These are phyloP conservation scores for Toxostoma redivivum DNA, from an alignment of 2,113 vertebrate genomes.

Conservation along the genomic window DNA sequence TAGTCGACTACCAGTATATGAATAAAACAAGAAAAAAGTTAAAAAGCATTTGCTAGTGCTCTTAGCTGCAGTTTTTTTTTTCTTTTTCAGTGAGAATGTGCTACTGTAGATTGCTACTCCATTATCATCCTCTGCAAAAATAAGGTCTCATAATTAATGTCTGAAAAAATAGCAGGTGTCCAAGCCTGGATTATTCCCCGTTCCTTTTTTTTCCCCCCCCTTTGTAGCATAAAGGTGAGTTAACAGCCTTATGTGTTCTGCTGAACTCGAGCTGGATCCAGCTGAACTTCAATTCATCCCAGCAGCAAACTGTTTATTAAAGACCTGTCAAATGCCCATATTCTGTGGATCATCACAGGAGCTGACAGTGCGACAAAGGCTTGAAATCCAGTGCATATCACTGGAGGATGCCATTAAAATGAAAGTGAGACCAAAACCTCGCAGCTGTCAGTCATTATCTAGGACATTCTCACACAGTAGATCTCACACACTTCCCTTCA, in stretches of 20 bases:
- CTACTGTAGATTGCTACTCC: not conserved
- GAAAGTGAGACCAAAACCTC: slow-evolving; percentile 55
- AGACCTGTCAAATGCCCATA: slow-evolving; percentile 51
- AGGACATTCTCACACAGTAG: slow-evolving; percentile 49
- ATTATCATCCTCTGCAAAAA: slow-evolving; percentile 9
- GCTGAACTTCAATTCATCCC: slow-evolving; percentile 54
- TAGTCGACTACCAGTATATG: fast-evolving
- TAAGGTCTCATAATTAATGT: slow-evolving; percentile 23
- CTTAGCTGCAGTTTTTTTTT: not conserved
- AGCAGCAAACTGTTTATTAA: slow-evolving; percentile 61
- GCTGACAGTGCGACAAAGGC: slow-evolving; percentile 35
- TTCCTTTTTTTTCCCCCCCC: not conserved
- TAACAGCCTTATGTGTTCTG: slow-evolving; percentile 23
- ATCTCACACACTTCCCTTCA: slow-evolving; percentile 14
- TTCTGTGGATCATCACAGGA: slow-evolving; percentile 43
- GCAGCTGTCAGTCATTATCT: slow-evolving; percentile 55
- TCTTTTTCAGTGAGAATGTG: fast-evolving
- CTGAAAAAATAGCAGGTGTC: slow-evolving; percentile 32
- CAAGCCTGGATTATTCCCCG: not conserved
- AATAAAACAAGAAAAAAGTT: not conserved
- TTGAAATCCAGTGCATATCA: slow-evolving; percentile 52
- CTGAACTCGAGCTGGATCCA: slow-evolving; percentile 22
- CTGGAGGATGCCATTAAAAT: slow-evolving; percentile 64
- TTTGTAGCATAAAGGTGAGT: slow-evolving; percentile 23
- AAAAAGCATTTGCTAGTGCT: not conserved